Base-by-base conservation (phyloP, 1,140 invertebrate genomes). In the Drosophila lacertosa region DNA sequence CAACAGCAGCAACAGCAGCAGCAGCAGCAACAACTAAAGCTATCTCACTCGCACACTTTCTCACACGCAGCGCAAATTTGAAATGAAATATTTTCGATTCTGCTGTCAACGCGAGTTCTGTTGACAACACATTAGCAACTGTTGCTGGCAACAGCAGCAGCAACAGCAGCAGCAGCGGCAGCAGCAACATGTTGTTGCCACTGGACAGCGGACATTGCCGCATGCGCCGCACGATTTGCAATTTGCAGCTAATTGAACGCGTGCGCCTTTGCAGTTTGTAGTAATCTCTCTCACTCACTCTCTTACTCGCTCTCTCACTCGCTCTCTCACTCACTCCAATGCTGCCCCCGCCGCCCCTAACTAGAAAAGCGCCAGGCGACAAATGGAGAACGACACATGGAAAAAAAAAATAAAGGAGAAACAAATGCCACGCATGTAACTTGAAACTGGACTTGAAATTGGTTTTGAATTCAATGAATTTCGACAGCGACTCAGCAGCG, bases 51-150 rank as follows among this genome's bases (percentile, higher is more conserved):
- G 7, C 59, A 33, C 32, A 54, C 22, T 73, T 77, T 77, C 74
- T 70, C 74, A 77, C 64, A 60, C 66, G 53, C 40, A 51, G 26
- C 42, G 69, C 74, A 86, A 88, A 88, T 88, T 72, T 82, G 77
- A 88, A 88, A 88, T 88, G 82, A 88, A 88, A 89, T 88, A 88
- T 88, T 82, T 88, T 88, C 82, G 82, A 88, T 89, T 75, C 77
- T 78, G 77, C 82, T 88, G 82, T 88, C 82, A 82, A 78, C 83
- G 81, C 86, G 71, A 82, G 74, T 88, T 88, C 74, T 81, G 82
- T 78, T 88, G 82, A 88, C 82, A 88, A 88, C 82, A 88, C 82
- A 88, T 89, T 88, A 88, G 77, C 82, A 88, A 77, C 82, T 70
- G 82, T 74, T 65, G 70, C 74, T 55, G 24, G 50, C 39, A 44